These are phyloP conservation scores for Eucera pruinosa DNA, from an alignment of 2,888 invertebrate genomes.

Conservation along the genomic window DNA sequence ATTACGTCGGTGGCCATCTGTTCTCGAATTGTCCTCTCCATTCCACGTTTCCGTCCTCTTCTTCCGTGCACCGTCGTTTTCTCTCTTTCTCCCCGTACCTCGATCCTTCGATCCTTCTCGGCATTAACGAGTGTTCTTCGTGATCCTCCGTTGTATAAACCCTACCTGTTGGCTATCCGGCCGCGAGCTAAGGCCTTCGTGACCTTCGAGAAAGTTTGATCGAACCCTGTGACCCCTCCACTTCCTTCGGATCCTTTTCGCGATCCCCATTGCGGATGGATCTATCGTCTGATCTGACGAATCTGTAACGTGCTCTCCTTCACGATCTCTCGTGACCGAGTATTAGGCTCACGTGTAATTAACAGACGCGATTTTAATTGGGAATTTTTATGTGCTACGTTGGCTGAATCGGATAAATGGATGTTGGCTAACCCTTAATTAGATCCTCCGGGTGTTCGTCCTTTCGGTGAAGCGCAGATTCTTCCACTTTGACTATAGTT, in stretches of 20 bases:
- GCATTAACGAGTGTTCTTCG: slow-evolving; percentile 54
- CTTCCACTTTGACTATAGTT: too few species aligned
- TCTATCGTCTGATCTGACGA: slow-evolving; percentile 64
- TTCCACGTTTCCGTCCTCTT: slow-evolving; percentile 10
- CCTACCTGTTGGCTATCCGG: slow-evolving; percentile 59
- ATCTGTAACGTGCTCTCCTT: slow-evolving; percentile 58
- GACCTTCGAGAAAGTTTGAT: slow-evolving; percentile 75
- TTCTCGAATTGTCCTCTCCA: slow-evolving; percentile 16
- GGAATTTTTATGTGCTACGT: slow-evolving; percentile 50
- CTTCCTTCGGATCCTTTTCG: not conserved
- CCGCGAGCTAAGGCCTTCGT: slow-evolving; percentile 40
- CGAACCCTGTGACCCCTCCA: slow-evolving; percentile 69
- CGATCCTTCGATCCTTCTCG: slow-evolving; percentile 13
- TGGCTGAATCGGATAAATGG: slow-evolving; percentile 40
- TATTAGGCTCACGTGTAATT: slow-evolving; percentile 40
- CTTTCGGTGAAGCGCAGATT: too few species aligned
- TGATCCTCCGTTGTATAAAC: slow-evolving; percentile 34
- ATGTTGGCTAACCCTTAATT: too few species aligned
- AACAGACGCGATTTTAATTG: slow-evolving; percentile 56
- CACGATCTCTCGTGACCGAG: slow-evolving; percentile 59
- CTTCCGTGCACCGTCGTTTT: not conserved
- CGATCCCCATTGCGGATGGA: slow-evolving; percentile 5
- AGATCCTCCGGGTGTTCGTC: too few species aligned
- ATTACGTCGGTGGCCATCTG: slow-evolving; percentile 11
- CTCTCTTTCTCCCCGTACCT: slow-evolving; percentile 16